Conservation (phyloP, 2,113 vertebrate genomes). For the Campylorhamphus procurvoides region DNA sequence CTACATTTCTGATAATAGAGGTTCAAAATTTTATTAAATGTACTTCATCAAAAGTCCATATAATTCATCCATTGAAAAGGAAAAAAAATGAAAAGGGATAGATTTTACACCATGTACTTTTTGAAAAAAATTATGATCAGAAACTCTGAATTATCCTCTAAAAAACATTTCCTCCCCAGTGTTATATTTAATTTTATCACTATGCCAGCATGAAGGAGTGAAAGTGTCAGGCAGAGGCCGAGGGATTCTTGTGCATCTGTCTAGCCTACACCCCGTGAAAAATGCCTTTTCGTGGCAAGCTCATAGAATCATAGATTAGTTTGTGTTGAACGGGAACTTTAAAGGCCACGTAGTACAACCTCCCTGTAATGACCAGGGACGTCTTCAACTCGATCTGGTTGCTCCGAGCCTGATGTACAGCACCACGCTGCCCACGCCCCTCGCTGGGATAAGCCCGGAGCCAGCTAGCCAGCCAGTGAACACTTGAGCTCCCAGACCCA, state of each 20-base stretch:
- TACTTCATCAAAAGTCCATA: not conserved
- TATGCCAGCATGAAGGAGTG: not conserved
- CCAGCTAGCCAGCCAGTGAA: not conserved
- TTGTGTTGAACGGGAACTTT: not conserved
- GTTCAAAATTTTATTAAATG: not conserved
- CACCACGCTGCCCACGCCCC: not conserved
- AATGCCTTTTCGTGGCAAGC: not conserved
- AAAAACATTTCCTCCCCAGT: not conserved
- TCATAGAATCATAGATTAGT: not conserved
- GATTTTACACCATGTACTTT: not conserved
- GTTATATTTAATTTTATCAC: not conserved
- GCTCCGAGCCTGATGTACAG: not conserved
- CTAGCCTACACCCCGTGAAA: not conserved
- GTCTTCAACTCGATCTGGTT: fast-evolving
- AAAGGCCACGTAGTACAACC: too few species aligned
- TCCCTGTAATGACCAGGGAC: too few species aligned
- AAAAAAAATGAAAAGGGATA: not conserved
- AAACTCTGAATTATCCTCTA: not conserved
- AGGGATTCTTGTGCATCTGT: fast-evolving
- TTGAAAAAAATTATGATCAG: not conserved
- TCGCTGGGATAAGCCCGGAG: not conserved
- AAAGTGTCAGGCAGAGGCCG: fast-evolving
- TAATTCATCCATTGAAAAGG: not conserved
- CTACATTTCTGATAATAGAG: not conserved
- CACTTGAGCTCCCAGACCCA: not conserved